These are phyloP conservation scores for Malurus cyaneus DNA, from an alignment of 2,113 vertebrate species.

Conservation along the genomic window DNA sequence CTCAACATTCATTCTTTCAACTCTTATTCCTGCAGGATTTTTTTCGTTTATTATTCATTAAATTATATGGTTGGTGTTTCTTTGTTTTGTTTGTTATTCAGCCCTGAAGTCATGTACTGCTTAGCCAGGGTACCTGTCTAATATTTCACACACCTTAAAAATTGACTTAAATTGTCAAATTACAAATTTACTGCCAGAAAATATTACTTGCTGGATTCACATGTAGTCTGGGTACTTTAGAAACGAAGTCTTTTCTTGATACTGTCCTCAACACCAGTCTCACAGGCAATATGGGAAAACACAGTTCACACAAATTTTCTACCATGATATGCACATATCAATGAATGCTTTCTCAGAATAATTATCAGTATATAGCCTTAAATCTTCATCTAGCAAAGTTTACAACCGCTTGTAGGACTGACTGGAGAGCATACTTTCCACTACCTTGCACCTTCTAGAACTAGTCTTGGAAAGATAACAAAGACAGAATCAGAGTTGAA, in stretches of 20 bases:
- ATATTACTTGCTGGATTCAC: not conserved
- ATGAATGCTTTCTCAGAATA: not conserved
- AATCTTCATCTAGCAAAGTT: not conserved
- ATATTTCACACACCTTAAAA: not conserved
- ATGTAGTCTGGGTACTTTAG: not conserved
- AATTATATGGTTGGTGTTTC: not conserved
- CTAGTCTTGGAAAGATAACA: not conserved
- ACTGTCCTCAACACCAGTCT: not conserved
- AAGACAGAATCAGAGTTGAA: not conserved
- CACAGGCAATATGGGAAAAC: not conserved
- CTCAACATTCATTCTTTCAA: not conserved
- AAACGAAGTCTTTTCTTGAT: not conserved
- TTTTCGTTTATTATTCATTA: no score
- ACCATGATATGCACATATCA: not conserved
- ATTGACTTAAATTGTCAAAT: not conserved
- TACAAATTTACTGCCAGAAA: not conserved
- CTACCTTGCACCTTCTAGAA: not conserved
- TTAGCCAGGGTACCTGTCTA: not conserved
- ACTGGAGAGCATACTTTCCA: not conserved
- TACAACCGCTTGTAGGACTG: not conserved
- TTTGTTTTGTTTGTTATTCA: not conserved
- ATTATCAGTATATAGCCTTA: not conserved
- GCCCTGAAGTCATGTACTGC: not conserved
- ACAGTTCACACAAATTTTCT: not conserved
- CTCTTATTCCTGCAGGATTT: not conserved